These are phyloP conservation scores for Oceanodroma leucorhoa DNA, from an alignment of 2,797 vertebrate species.

Conservation along the genomic window DNA sequence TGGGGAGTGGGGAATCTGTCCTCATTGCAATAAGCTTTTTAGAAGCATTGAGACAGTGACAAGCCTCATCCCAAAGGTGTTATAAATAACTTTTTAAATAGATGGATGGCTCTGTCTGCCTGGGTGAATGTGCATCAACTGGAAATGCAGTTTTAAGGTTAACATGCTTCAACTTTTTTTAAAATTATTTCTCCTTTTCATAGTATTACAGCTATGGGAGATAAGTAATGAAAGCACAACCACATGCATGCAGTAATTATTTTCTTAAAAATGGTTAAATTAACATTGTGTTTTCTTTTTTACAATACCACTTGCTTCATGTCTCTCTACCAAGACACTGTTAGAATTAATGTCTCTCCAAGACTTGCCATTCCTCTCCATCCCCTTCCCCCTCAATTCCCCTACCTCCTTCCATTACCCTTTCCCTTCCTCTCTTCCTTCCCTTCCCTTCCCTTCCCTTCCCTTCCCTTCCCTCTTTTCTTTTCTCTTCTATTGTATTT, in stretches of 20 bases:
- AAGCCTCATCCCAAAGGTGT: not conserved
- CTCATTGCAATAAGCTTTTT: not conserved
- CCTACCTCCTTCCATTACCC: accelerated
- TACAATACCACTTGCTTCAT: not conserved
- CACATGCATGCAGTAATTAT: not conserved
- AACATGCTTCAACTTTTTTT: not conserved
- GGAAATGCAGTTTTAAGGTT: not conserved
- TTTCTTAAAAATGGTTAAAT: not conserved
- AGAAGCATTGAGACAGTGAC: not conserved
- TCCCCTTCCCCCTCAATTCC: accelerated
- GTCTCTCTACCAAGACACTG: not conserved
- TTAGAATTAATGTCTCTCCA: constrained; percentile 3
- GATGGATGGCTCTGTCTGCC: not conserved
- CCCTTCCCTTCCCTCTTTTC: accelerated
- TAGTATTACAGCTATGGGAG: not conserved
- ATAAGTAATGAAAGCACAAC: not conserved
- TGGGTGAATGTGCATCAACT: not conserved
- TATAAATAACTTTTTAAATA: not conserved
- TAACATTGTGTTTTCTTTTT: not conserved
- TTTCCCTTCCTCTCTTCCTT: not conserved
- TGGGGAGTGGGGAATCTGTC: no score
- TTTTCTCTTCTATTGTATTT: accelerated
- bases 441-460: no score
- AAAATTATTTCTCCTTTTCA: not conserved
- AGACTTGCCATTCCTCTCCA: not conserved